Evolutionary conservation across 2,888 invertebrate species (phyloP).

Genomic region (Eudemis profundana): DNA sequence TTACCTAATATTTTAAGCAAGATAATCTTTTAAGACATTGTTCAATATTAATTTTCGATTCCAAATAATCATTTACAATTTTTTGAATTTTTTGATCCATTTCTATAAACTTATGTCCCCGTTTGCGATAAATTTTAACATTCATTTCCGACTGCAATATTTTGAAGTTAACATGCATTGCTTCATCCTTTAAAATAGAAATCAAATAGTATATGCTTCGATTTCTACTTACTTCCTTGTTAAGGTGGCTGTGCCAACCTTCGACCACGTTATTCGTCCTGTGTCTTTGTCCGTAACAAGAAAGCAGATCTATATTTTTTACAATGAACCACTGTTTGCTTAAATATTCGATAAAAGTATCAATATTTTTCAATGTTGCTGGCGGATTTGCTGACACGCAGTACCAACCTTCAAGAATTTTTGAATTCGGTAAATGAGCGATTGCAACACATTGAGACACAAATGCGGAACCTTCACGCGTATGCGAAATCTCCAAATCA

Average conservation of each 20-base stretch:
- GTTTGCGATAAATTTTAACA: not conserved
- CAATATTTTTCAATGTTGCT: not conserved
- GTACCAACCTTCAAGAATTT: not conserved
- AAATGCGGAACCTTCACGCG: not conserved
- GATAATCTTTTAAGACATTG: not conserved
- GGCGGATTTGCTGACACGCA: not conserved
- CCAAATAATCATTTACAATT: not conserved
- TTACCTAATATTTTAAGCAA: not conserved
- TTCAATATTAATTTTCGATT: no score
- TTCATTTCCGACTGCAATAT: not conserved
- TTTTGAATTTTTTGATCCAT: slow-evolving; percentile 1
- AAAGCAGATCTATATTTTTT: not conserved
- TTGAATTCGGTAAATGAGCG: not conserved
- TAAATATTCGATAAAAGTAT: not conserved
- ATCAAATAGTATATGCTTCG: not conserved
- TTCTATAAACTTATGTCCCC: not conserved
- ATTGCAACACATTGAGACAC: not conserved
- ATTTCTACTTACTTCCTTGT: not conserved
- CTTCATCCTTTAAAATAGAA: no score
- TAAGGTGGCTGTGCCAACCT: not conserved
- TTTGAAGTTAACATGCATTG: not conserved
- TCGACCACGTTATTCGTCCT: slow-evolving; percentile 1
- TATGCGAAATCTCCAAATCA: no score
- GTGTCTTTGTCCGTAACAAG: not conserved
- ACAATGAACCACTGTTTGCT: no score